Base-by-base conservation (phyloP, 2,797 vertebrate genomes). In the Staurois parvus region DNA sequence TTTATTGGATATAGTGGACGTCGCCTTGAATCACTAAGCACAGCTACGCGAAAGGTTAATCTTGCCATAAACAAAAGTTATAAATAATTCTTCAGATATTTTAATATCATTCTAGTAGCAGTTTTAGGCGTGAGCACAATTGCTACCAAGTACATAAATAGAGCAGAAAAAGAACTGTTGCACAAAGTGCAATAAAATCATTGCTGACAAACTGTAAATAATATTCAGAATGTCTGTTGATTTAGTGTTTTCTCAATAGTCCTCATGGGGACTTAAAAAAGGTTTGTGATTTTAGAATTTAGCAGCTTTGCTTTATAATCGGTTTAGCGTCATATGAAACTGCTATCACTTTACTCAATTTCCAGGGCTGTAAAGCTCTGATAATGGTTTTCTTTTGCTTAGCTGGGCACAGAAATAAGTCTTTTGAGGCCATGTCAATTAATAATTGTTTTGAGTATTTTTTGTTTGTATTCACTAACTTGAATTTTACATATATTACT, bases 231-330 rank as follows among this genome's bases (percentile, higher is more conserved):
- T 66, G 28, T 32, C 30, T 30, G 26, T 62, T 76, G 26, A 42
- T 74, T 74, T 74, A 26, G 21, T 37, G 29, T 29, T 32, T 67
- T 83, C 45, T 76, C 24, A 59, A 76, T 83, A 37, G 42, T 67
- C 52, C 42, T 76, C 64, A 37, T 19, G 62, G 32, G 17, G 12
- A 21, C 66, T 68, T 45, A 15, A 67, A 75, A 83, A 76, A 64
- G 40, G 28, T 79, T 56, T 67, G n/a, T 34, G 45, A 76, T 69
- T 34, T 21, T 59, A 77, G n/a, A 62, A 45, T 77, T 59, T 72
- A 56, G 45, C 48, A 52, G 67, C 74, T 77, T 84, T 70, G 30
- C 75, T 77, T 13, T 62, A 70, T 77, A 84, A 84, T 84, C 82
- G 11, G 30, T 62, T 84, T 84, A 56, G 75, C 56, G 13, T 32